These are phyloP conservation scores for Trileptium ribeirensis DNA, from an alignment of 2,888 invertebrate species.

Conservation along the genomic window DNA sequence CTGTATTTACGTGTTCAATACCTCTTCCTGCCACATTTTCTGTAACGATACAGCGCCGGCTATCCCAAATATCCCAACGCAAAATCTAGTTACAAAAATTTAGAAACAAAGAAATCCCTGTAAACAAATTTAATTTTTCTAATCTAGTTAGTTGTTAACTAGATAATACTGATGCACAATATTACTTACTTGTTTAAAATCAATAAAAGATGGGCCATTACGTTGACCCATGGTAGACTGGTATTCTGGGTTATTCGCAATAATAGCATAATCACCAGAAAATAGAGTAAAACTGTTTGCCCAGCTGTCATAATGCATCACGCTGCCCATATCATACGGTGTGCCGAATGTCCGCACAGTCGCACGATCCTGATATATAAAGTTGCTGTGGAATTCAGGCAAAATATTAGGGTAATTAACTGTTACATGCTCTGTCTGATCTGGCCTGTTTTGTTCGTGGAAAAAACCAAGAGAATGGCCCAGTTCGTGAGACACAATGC, in stretches of 20 bases:
- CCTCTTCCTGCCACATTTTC: no score
- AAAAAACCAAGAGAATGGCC: slow-evolving; percentile 44
- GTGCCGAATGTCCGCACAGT: slow-evolving; percentile 10
- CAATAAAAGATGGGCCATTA: slow-evolving; percentile 46
- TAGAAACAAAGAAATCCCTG: no score
- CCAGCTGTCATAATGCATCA: slow-evolving; percentile 46
- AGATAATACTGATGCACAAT: no score
- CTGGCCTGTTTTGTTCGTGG: slow-evolving; percentile 11
- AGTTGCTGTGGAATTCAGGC: slow-evolving; percentile 16
- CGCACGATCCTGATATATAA: not conserved
- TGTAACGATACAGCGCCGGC: no score
- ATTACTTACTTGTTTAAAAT: slow-evolving; percentile 34
- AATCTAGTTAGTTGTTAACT: no score
- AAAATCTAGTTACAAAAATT: no score
- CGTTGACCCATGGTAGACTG: slow-evolving; percentile 41
- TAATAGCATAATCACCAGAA: slow-evolving; percentile 6
- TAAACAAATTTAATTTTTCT: no score
- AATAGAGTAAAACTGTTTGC: slow-evolving; percentile 15
- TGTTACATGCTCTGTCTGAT: not conserved
- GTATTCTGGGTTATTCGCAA: slow-evolving; percentile 3
- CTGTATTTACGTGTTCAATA: no score
- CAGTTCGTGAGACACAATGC: slow-evolving; percentile 47
- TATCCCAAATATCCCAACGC: no score
- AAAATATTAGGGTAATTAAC: not conserved
- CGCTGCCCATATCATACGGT: slow-evolving; percentile 31